Base-by-base conservation (phyloP, 2,888 invertebrate species). In the Hemaris fuciformis region DNA sequence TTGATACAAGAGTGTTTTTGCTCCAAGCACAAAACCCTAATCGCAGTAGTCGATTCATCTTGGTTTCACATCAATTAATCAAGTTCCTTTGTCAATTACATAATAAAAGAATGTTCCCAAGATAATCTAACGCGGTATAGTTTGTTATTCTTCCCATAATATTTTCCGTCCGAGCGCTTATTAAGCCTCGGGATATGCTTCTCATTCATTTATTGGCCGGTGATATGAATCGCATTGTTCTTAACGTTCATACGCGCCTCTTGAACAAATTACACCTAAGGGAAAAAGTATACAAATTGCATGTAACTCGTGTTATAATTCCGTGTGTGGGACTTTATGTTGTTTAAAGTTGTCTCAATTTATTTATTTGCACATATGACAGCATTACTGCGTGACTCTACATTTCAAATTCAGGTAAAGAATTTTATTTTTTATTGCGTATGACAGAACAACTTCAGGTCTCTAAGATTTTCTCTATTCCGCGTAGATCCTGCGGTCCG, bases 41-140 rank as follows among this genome's bases (percentile, higher is more conserved):
- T 79, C 77, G 73, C 69, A 27, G 72, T 70, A 73, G 75, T 79
- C 74, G 72, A 81, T 80, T 76, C 76, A 77, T 79, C 74, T 75
- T 76, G 69, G 74, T 79, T 84, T 84, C 83, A 77, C 81, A 85
- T 79, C 77, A 75, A 80, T 80, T 79, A 76, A 81, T 80, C 76
- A 81, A 75, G 74, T 53, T 27, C 18, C 53, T 53, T 72, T 80
- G 80, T 79, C 82, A 82, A 83, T 85, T 83, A 86, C 80, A 79
- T 84, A 83, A 80, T 78, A 75, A 77, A 81, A 80, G 77, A 83
- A 85, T 79, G 77, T 88, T 88, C 87, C 80, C 88, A 87, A 84
- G 87, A 84, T 79, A 74, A 73, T 76, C 75, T 73, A 70, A 71
- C 69, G 66, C 66, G 66, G 65, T 75, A 73, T 71, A 72, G 75